phyloP scores from a whole-genome alignment of 2,113 vertebrate genomes.

The Chaetodon auriga region DNA sequence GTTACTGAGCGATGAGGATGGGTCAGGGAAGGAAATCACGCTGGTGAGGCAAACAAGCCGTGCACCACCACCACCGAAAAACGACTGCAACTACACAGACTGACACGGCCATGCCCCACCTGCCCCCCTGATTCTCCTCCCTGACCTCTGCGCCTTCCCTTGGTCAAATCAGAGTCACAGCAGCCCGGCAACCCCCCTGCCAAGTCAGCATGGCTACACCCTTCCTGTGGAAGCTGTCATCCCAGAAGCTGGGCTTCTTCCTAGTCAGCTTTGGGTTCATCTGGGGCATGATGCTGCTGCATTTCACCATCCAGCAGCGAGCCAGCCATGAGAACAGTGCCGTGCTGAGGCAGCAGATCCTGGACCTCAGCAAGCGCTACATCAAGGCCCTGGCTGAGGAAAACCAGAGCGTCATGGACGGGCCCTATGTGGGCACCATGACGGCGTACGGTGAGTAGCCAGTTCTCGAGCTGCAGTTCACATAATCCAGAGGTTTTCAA shows the following conservation, averaged over 20 bases:
- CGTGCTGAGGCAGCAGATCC: constrained; percentile 95
- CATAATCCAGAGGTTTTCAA: background rate
- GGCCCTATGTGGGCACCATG: constrained; percentile 98
- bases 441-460: constrained; percentile 93
- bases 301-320: constrained; percentile 98
- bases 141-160: background rate
- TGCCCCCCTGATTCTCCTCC: constrained; percentile 67
- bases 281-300: constrained; percentile 99
- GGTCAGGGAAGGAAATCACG: constrained; percentile 60
- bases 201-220: constrained; percentile 89
- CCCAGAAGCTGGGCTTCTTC: constrained; percentile 98
- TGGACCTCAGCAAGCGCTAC: constrained; percentile 99
- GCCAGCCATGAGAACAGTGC: constrained; percentile 95
- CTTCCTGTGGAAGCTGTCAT: constrained; percentile 96
- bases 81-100: constrained; percentile 7
- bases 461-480: background rate
- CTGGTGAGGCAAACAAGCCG: constrained; percentile 47
- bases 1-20: constrained; percentile 66
- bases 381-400: constrained; percentile 98
- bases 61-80: background rate
- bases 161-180: constrained; percentile 41
- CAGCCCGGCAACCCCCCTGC: constrained; percentile 35
- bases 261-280: constrained; percentile 99
- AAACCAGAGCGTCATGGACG: constrained; percentile 96
- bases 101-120: constrained; percentile 81